These are phyloP conservation scores for Catocala fraxini DNA, from an alignment of 2,888 invertebrate species.

Conservation along the genomic window DNA sequence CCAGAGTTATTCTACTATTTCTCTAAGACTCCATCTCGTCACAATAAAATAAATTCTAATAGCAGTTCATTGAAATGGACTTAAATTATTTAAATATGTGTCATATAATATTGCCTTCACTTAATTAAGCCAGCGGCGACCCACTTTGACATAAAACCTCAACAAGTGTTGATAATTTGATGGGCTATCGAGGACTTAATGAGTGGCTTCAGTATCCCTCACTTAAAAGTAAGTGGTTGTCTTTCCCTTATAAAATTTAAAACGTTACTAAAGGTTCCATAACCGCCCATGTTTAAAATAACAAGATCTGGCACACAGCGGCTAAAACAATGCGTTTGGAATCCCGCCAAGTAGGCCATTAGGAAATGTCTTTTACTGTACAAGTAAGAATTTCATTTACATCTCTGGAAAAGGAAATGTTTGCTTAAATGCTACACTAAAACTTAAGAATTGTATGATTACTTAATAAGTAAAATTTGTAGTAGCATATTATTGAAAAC, in stretches of 20 bases:
- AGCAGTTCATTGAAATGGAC: too few relatives aligned
- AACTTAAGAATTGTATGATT: background rate
- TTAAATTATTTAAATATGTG: too few relatives aligned
- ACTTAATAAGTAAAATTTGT: too few relatives aligned
- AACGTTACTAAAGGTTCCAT: slow-evolving; percentile 1
- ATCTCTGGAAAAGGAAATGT: slow-evolving; percentile 15
- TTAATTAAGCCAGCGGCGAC: background rate
- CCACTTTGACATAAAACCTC: slow-evolving; percentile 18
- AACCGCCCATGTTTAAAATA: slow-evolving; percentile 4
- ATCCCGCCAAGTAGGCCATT: slow-evolving; percentile 45
- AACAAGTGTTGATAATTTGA: slow-evolving; percentile 43
- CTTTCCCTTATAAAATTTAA: slow-evolving; percentile 14
- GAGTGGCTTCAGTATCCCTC: slow-evolving; percentile 15
- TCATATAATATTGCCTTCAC: background rate
- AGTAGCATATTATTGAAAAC: too few relatives aligned
- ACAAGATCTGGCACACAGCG: slow-evolving; percentile 10
- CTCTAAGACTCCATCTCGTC: too few relatives aligned
- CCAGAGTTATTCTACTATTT: too few relatives aligned
- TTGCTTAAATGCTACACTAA: background rate
- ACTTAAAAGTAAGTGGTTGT: slow-evolving; percentile 31
- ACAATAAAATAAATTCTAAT: too few relatives aligned
- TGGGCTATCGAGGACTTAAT: slow-evolving; percentile 29
- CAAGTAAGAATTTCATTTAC: slow-evolving; percentile 24
- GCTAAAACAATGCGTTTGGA: slow-evolving; percentile 42
- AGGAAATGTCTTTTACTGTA: slow-evolving; percentile 22